A percentile compares a stretch with the other conserved stretches of the same genome.
phyloP scores from a whole-genome alignment of 2,888 invertebrate genomes.

The Idaea straminata region DNA sequence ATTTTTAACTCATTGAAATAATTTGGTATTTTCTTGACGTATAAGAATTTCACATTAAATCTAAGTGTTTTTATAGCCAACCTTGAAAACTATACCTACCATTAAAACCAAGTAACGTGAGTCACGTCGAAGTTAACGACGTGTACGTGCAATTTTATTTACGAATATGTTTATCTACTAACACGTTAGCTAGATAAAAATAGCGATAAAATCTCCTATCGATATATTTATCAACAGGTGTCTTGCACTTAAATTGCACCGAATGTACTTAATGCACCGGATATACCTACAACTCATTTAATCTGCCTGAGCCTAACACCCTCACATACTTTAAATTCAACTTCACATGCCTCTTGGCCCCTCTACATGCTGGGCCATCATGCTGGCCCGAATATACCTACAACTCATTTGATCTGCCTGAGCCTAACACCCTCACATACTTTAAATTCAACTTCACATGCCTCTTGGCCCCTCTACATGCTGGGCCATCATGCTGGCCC shows the following conservation, averaged over 20 bases:
- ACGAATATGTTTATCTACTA: constrained; percentile 9
- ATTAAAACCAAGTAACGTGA: constrained; percentile 18
- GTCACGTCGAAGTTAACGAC: background rate
- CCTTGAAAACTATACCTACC: constrained; percentile 10
- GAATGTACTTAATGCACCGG: constrained; percentile 32
- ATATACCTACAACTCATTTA: background rate
- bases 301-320: no score
- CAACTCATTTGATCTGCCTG: background rate
- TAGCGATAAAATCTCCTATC: constrained; percentile 28
- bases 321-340: no score
- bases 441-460: no score
- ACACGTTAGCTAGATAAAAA: constrained; percentile 27
- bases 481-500: background rate
- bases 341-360: no score
- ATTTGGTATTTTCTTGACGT: no score
- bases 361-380: no score
- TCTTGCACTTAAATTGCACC: constrained; percentile 50
- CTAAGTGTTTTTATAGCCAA: background rate
- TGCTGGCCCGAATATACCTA: background rate
- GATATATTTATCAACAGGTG: constrained; percentile 47
- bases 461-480: no score
- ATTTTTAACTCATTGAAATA: no score
- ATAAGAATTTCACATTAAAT: background rate
- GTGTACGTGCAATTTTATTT: background rate
- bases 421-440: no score